Conservation (phyloP, 1,140 invertebrate genomes). For the Neodiprion pinetum region DNA sequence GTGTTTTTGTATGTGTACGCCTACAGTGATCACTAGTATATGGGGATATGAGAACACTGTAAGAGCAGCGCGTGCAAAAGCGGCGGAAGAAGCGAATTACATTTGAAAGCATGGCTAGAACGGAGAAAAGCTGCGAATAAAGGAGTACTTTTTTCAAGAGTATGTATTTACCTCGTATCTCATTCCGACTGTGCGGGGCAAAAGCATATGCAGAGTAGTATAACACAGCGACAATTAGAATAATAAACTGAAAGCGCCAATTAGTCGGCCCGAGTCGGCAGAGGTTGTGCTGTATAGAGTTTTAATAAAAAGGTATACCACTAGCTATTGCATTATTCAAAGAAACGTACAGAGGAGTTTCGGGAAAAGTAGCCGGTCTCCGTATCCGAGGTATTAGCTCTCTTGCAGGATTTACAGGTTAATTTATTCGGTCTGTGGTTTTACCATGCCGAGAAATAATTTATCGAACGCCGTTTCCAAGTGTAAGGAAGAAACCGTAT, state of each 20-base stretch:
- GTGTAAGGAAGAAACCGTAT: not conserved
- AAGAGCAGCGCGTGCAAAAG: not conserved
- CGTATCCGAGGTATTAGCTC: not conserved
- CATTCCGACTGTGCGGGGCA: not conserved
- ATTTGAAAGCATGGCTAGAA: not conserved
- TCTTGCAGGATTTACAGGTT: not conserved
- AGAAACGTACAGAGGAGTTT: not conserved
- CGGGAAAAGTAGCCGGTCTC: not conserved
- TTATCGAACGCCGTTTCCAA: not conserved
- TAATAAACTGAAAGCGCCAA: not conserved
- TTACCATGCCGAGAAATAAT: not conserved
- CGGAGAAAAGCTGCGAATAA: not conserved
- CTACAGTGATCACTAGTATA: not conserved
- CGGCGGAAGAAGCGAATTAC: not conserved
- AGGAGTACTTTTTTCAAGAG: not conserved
- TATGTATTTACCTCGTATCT: not conserved
- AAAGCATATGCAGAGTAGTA: not conserved
- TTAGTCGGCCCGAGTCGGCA: not conserved
- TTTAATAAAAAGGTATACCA: not conserved
- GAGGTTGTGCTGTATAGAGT: not conserved
- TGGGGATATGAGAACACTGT: not conserved
- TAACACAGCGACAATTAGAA: not conserved
- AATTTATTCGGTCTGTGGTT: slow-evolving; percentile 4
- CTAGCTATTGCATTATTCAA: not conserved
- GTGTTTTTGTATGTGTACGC: not conserved